A percentile compares a stretch with the other conserved stretches of the same genome.
Evolutionary conservation across 2,797 vertebrate species (phyloP).

Genomic region (Pseudotriccus pelzelni): DNA sequence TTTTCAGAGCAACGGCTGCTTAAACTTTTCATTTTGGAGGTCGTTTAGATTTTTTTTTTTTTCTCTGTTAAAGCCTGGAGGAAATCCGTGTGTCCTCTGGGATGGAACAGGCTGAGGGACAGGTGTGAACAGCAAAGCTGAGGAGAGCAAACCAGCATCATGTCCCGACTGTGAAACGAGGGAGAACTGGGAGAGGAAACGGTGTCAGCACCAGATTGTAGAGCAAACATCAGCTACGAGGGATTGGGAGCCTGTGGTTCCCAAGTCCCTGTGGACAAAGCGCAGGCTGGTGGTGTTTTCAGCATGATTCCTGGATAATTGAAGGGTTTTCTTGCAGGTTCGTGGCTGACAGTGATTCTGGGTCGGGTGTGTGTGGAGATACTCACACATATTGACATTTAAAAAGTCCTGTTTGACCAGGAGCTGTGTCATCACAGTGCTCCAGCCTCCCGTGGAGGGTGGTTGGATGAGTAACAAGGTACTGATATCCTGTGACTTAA

Average conservation of each 20-base stretch:
- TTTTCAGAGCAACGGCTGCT: neutral
- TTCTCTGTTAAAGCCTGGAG: neutral
- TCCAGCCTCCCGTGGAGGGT: neutral
- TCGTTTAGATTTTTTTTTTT: neutral
- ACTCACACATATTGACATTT: fast-evolving
- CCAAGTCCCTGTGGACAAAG: fast-evolving
- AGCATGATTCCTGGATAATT: fast-evolving
- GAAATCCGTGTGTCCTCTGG: neutral
- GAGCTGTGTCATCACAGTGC: neutral
- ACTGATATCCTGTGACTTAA: neutral
- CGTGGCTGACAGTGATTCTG: neutral
- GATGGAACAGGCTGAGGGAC: neutral
- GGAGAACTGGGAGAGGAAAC: neutral
- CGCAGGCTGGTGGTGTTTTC: fast-evolving
- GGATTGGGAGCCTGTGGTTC: neutral
- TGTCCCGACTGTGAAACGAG: fast-evolving
- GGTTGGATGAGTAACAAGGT: neutral
- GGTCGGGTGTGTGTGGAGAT: neutral
- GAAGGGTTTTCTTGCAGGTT: neutral
- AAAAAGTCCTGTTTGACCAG: neutral
- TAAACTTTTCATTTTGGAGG: neutral
- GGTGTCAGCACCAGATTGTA: neutral
- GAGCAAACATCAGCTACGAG: neutral
- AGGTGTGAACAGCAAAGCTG: neutral
- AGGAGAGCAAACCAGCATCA: neutral